These are phyloP conservation scores for Eupithecia tripunctaria DNA, from an alignment of 2,888 invertebrate species.

Conservation along the genomic window DNA sequence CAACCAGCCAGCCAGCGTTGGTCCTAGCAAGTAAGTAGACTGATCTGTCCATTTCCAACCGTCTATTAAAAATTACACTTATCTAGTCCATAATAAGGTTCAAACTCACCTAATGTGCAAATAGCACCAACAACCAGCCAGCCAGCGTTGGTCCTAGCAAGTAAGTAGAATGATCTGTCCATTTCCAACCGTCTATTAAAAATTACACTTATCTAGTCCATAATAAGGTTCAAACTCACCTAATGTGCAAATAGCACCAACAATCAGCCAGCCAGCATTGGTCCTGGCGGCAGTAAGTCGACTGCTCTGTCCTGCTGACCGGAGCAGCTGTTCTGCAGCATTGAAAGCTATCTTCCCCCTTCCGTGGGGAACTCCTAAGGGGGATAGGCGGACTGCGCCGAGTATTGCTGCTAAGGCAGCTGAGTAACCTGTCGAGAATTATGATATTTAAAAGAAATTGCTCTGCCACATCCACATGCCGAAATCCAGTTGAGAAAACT, in stretches of 20 bases:
- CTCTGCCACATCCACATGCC: too few relatives aligned
- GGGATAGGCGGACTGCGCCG: conserved; percentile 95
- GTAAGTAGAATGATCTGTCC: conserved; percentile 98
- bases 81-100: neutral
- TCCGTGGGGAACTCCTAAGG: conserved; percentile 97
- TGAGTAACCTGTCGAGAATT: conserved; percentile 88
- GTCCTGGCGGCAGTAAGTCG: conserved; percentile 96
- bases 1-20: conserved; percentile 97
- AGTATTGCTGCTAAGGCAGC: conserved; percentile 96
- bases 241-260: conserved; percentile 98
- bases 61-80: conserved; percentile 70
- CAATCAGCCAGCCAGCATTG: conserved; percentile 98
- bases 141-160: conserved; percentile 96
- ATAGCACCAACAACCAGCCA: conserved; percentile 99
- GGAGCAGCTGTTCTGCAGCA: conserved; percentile 97
- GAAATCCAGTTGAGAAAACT: too few relatives aligned
- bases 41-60: conserved; percentile 98
- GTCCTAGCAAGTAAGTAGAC: conserved; percentile 96
- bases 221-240: conserved; percentile 79
- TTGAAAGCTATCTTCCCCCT: conserved; percentile 99
- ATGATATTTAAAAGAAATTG: neutral
- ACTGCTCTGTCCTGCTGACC: conserved; percentile 98
- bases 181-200: conserved; percentile 91
- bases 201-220: neutral
- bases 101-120: conserved; percentile 93